Conservation (phyloP, 2,888 invertebrate genomes). For the Formica aserva region DNA sequence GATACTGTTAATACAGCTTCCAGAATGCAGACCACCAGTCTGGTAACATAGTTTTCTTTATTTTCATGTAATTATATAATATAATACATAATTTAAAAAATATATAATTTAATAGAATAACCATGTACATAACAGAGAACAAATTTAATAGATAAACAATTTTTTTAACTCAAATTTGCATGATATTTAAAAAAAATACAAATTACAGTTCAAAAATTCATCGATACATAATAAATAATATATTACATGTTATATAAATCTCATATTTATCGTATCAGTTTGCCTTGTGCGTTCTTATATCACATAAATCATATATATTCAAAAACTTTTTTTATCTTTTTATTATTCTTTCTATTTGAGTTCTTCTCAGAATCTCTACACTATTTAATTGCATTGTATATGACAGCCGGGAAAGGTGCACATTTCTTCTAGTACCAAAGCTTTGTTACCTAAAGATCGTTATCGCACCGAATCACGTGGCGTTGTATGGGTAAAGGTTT, state of each 20-base stretch:
- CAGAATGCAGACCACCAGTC: conserved; percentile 92
- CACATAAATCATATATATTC: background rate
- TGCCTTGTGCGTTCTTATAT: background rate
- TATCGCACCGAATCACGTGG: conserved; percentile 91
- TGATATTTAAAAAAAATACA: background rate
- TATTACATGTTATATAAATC: background rate
- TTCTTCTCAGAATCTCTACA: background rate
- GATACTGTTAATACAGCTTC: conserved; percentile 97
- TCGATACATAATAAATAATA: background rate
- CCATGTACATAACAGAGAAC: background rate
- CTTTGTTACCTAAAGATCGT: conserved; percentile 89
- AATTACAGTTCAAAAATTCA: background rate
- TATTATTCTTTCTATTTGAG: background rate
- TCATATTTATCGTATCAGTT: background rate
- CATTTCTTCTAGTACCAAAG: conserved; percentile 91
- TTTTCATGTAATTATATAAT: background rate
- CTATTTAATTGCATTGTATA: conserved; percentile 9
- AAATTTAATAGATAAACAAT: background rate
- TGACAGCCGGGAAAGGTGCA: conserved; percentile 91
- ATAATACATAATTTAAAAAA: background rate
- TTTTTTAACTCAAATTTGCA: background rate
- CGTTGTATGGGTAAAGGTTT: conserved; percentile 92
- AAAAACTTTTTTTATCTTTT: background rate
- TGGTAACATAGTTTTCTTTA: conserved; percentile 84
- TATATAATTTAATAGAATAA: background rate